These are phyloP conservation scores for Sebastiscus tertius DNA, from an alignment of 2,797 vertebrate genomes.

Conservation along the genomic window DNA sequence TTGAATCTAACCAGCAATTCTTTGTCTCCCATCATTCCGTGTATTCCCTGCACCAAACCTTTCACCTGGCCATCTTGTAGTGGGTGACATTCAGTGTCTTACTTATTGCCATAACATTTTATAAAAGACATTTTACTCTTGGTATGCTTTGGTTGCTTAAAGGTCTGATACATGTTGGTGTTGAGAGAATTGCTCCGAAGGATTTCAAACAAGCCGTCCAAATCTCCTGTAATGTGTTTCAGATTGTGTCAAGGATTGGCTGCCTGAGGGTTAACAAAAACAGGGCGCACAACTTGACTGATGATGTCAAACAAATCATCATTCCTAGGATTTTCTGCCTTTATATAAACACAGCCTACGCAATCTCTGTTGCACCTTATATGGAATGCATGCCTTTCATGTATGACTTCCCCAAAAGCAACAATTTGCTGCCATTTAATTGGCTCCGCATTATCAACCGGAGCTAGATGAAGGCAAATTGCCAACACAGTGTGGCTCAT, in stretches of 20 bases:
- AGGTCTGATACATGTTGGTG: neutral
- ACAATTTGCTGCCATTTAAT: conserved; percentile 54
- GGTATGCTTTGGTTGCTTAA: neutral
- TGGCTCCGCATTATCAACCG: conserved; percentile 47
- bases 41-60: neutral
- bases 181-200: neutral
- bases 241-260: neutral
- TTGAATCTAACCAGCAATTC: neutral
- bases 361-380: neutral
- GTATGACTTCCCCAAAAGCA: conserved; percentile 34
- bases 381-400: neutral
- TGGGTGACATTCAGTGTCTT: neutral
- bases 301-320: conserved; percentile 27
- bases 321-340: neutral
- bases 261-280: neutral
- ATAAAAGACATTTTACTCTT: neutral
- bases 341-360: neutral
- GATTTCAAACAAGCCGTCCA: neutral
- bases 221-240: neutral
- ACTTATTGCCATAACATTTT: neutral
- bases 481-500: conserved; percentile 33
- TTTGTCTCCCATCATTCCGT: neutral
- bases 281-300: neutral
- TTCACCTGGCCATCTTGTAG: neutral
- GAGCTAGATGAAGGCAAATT: conserved; percentile 29